Percentiles rank a stretch among this genome's conserved stretches.
phyloP scores from a whole-genome alignment of 92 coral and sea anemone species.

The Actinernus sp. region DNA sequence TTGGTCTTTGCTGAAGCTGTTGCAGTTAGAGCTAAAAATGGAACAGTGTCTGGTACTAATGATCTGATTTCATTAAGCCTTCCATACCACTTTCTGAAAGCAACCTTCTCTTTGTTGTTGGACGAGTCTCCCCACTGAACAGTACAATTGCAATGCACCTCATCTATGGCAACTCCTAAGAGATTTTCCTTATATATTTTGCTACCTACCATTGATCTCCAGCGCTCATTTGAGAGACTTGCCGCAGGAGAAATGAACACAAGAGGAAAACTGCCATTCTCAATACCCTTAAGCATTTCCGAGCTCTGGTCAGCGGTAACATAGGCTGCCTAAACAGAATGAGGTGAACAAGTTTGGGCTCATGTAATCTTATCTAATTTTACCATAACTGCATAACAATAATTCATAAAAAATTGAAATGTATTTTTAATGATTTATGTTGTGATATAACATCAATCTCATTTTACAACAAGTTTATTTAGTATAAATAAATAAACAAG shows the following conservation, averaged over 20 bases:
- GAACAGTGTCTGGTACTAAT: slow-evolving; percentile 13
- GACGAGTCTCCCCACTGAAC: slow-evolving; percentile 28
- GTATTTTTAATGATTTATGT: no score
- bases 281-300: slow-evolving; percentile 1
- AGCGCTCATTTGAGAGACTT: slow-evolving; percentile 5
- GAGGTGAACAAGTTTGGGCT: no score
- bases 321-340: no score
- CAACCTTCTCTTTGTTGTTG: slow-evolving; percentile 15
- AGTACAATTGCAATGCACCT: slow-evolving; percentile 43
- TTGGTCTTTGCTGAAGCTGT: slow-evolving; percentile 40
- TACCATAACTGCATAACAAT: no score
- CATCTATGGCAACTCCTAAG: slow-evolving; percentile 31
- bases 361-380: no score
- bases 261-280: slow-evolving; percentile 10
- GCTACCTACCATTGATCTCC: slow-evolving; percentile 21
- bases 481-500: no score
- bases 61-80: slow-evolving; percentile 26
- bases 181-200: slow-evolving; percentile 16
- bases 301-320: no score
- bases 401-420: no score
- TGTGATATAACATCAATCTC: no score
- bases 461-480: no score
- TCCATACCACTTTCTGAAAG: slow-evolving; percentile 29
- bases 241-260: slow-evolving; percentile 31
- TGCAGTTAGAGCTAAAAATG: slow-evolving; percentile 43